Evolutionary conservation across 2,797 vertebrate species (phyloP), one percentile per base, ranked within the genome.

Genomic region (Luscinia luscinia): DNA sequence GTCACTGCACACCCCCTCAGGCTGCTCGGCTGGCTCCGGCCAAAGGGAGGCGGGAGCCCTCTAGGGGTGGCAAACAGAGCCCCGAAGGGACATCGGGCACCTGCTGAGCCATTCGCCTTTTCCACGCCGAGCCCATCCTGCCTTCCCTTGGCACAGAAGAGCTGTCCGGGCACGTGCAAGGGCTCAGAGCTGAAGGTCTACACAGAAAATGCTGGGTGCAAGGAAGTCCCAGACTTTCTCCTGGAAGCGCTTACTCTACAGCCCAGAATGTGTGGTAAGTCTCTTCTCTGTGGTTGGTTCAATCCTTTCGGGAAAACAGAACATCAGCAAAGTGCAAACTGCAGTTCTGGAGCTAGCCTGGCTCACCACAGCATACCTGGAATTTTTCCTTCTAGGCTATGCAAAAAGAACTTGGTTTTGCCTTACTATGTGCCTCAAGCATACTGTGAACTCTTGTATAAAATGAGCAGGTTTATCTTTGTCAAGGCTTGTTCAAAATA

Each of bases 31-130:
- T 38, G 1, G 32, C 61, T 15, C 12, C 19, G 46, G 91, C 92
- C 81, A 23, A 8, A 94, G 90, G 94, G 13, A 64, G 58, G 72
- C 49, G 95, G 52, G 94, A 72, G 95, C 95, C 96, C 96, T 94
- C 96, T 96, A 95, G 92, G 89, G 96, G 90, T 3, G 72, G 66
- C 87, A 45, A 64, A 17, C 21, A 10, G 28, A 66, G 85, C 85
- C 76, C 73, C 8, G 74, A 2, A 30, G 58, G 74, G 41, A 48
- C 49, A 1, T 0, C 0, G 41, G 74, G 49, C 74, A 48, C 41
- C 57, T 18, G 48, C 73, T 0, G 40, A 26, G 28, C 63, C 82
- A 12, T 6, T 14, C 19, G 15, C 72, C 28, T 23, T 11, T 1
- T 3, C 40, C 40, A 0, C 1, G 28, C 55, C 55, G 2, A 62